phyloP scores from a whole-genome alignment of 2,888 invertebrate genomes.

The Platerodrilus igneus region DNA sequence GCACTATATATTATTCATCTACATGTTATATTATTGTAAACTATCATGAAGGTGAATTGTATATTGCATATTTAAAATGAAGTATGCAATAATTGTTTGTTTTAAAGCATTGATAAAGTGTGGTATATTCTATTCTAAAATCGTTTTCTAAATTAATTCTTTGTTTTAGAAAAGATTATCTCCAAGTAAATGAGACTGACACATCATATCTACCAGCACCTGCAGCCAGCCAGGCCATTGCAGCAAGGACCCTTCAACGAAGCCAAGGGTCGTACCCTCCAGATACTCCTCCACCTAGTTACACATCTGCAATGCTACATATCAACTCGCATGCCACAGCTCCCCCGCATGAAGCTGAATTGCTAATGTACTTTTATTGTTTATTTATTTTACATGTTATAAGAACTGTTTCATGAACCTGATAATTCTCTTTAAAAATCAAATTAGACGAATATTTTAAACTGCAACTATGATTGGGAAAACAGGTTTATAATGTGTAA shows the following conservation, averaged over 20 bases:
- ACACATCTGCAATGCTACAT: slow-evolving; percentile 58
- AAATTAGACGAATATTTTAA: no score
- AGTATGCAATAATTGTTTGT: background rate
- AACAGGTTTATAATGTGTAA: background rate
- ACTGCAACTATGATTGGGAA: background rate
- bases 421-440: no score
- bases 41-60: no score
- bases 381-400: slow-evolving; percentile 28
- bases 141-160: slow-evolving; percentile 21
- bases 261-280: slow-evolving; percentile 66
- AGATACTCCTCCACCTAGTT: slow-evolving; percentile 57
- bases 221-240: slow-evolving; percentile 57
- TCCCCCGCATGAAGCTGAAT: slow-evolving; percentile 49
- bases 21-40: no score
- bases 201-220: slow-evolving; percentile 65
- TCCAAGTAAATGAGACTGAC: slow-evolving; percentile 81
- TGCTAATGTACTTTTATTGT: slow-evolving; percentile 38
- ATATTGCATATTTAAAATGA: no score
- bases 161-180: slow-evolving; percentile 65
- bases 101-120: background rate
- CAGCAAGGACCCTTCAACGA: slow-evolving; percentile 59
- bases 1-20: no score
- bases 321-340: slow-evolving; percentile 41
- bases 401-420: no score
- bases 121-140: background rate